Conservation (phyloP, 2,797 vertebrate species). For the Eupleurogrammus muticus region DNA sequence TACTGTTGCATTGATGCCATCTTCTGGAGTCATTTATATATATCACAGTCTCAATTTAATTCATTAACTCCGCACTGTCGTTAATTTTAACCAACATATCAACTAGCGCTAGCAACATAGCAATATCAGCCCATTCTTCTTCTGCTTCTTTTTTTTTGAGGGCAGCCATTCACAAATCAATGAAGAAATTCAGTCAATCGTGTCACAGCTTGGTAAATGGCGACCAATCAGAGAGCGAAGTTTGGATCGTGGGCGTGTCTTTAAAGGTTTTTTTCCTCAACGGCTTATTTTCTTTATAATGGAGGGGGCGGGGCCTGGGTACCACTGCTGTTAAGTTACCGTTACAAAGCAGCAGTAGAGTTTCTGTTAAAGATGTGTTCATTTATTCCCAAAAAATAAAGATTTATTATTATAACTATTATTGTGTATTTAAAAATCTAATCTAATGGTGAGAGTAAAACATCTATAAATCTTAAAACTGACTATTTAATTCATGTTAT, state of each 20-base stretch:
- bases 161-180: too few species aligned
- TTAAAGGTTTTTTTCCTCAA: slow-evolving; percentile 17
- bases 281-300: not conserved
- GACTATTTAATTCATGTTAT: too few species aligned
- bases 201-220: not conserved
- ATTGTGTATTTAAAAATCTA: too few species aligned
- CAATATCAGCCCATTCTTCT: too few species aligned
- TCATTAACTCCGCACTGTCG: not conserved
- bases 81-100: not conserved
- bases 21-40: not conserved
- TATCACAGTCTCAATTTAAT: not conserved
- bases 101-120: not conserved
- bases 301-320: slow-evolving; percentile 11
- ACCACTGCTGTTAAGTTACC: not conserved
- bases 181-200: slow-evolving; percentile 33
- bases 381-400: slow-evolving; percentile 26
- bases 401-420: too few species aligned
- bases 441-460: too few species aligned
- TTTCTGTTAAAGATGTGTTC: slow-evolving; percentile 18
- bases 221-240: slow-evolving; percentile 33
- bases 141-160: too few species aligned
- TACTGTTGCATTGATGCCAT: slow-evolving; percentile 30
- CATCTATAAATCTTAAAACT: too few species aligned
- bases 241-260: slow-evolving; percentile 8
- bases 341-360: fast-evolving